Evolutionary conservation across 1,140 invertebrate species (phyloP), one percentile per base, ranked within the genome.

Genomic region (Myzus persicae): DNA sequence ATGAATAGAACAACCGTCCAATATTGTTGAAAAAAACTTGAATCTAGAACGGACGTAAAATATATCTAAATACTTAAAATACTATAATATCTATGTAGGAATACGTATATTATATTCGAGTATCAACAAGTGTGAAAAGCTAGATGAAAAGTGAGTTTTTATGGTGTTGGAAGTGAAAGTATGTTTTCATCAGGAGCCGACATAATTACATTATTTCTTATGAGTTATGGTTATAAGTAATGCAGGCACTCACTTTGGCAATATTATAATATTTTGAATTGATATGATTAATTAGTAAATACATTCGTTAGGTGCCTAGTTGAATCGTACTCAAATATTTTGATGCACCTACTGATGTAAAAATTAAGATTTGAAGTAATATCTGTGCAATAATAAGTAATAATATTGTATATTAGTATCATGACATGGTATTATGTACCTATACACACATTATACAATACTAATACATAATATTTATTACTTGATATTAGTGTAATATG

Each of bases 101-200:
- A n/a, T 76, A 18, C 59, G 31, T n/a, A n/a, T 76, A 22, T 18
- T 42, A 14, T n/a, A 20, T 24, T n/a, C n/a, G 38, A 90, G 51
- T 24, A 67, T 42, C 40, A 90, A 90, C 54, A 67, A 90, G 89
- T 90, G 89, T 90, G 54, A 67, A 67, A 67, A 67, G 51, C 31
- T 5, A 90, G 26, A 54, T 90, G 54, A 67, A 67, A 67, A 67
- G 51, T 42, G 14, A 90, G 40, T 90, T 67, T 31, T 18, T 14
- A 90, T 40, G n/a, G 67, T n/a, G 11, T n/a, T 42, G 1, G 22
- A 51, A 89, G 87, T 51, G 46, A 89, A 51, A 51, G 48, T 54
- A 38, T 26, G 9, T 89, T 89, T 38, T 89, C 36, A 18, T 89
- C 48, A 40, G 36, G 88, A 20, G 26, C 38, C 6, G 20, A n/a